Evolutionary conservation across 2,797 vertebrate species (phyloP), one percentile per base, ranked within the genome.

Genomic region (Hyperoplus lanceolatus): DNA sequence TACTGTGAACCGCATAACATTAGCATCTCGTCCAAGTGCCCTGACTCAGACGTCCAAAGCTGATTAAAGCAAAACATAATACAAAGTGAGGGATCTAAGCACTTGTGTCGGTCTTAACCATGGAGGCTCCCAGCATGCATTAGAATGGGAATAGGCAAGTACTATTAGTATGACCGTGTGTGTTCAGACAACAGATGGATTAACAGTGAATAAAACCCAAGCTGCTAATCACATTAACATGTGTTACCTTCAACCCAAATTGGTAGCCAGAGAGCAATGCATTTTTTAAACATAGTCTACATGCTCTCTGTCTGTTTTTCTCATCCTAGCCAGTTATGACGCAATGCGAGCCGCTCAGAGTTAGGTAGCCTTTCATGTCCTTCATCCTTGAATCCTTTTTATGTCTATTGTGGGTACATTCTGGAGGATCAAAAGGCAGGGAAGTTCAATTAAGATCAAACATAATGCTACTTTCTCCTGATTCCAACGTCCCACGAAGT

Each of bases 331-430:
- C 42, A 18, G 64, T 29, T 16, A 10, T 87, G 84, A 88, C 67
- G 88, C 77, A 89, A 87, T 14, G 59, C 63, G 54, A 73, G 51
- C 69, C 10, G 56, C 64, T 74, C 54, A 70, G 73, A 74, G 84
- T 29, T 29, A 87, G 74, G 82, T 83, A 79, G 67, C 57, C 86
- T 89, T 90, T 88, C 81, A 89, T 89, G 89, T 85, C 39, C 76
- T 76, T 86, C 88, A 87, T 86, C 81, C 79, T 66, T 21, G 36
- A 86, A 85, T 85, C 79, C 62, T 81, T 91, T 87, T 90, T 45
- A 90, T 84, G 75, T 82, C 54, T 66, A 79, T 82, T 77, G 77
- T 80, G 68, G 58, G 36, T 75, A 68, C 59, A 80, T 73, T 78
- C 70, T 18, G 70, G 29, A 65, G 70, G 83, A 90, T 92, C 89